Base-by-base conservation (phyloP, 2,113 vertebrate species). In the Ictalurus furcatus region DNA sequence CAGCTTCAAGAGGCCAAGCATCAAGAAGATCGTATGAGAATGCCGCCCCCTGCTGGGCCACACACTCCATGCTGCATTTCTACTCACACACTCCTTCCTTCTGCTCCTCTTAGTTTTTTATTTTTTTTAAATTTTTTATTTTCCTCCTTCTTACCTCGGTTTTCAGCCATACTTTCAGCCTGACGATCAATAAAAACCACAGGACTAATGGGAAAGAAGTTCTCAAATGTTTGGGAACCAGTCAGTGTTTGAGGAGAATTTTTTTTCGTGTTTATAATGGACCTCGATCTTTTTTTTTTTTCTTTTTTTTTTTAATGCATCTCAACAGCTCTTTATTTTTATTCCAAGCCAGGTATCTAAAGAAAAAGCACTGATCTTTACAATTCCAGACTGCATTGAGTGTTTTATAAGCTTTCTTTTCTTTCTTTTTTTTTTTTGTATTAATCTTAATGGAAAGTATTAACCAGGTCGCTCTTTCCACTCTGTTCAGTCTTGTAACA, bases 1-100 rank as follows among this genome's bases (percentile, higher is more conserved):
- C 94, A 99, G 98, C 94, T 99, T 99, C 96, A 99, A 98, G 93
- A 97, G 98, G 89, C 97, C 97, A 92, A 98, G 97, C 95, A 97
- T 99, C 93, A 99, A 99, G 95, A 99, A 99, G 96, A 99, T 99
- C 2, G 96, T 99, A 93, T 99, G 97, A 96, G 89, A 44, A 44
- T 3, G 28, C 6, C 2, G 67, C 86, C 63, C 52, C 56, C 78
- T 63, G n/a, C 2, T 85, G 44, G 71, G 58, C 71, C 67, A 69
- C 37, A 19, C 48, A 30, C n/a, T 28, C 69, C 73, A 59, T 44
- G 54, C 85, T 87, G 85, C 87, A 86, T 81, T 25, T 80, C 78
- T 56, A 19, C 14, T 79, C 76, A 30, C 52, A 80, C 28, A 9
- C 48, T 56, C 78, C 52, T 80, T 52, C 44, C 44, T 79, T 52